phyloP scores from a whole-genome alignment of 2,888 invertebrate genomes.

The Drosophila multiciliata region DNA sequence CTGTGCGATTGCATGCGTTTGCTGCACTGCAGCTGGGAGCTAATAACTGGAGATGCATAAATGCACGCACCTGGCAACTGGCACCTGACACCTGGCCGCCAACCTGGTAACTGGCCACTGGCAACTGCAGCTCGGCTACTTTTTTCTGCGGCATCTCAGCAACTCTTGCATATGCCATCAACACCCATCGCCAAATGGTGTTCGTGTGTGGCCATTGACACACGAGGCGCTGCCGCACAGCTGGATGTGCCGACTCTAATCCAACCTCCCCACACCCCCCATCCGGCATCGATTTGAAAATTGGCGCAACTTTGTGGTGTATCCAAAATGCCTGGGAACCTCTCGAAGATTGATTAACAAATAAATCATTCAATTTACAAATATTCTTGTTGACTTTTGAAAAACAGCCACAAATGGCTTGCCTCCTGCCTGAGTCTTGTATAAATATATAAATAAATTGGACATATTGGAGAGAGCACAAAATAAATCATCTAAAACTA shows the following conservation, averaged over 20 bases:
- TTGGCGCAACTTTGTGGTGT: not conserved
- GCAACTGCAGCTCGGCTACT: constrained; percentile 18
- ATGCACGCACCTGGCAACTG: constrained; percentile 58
- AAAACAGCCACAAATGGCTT: not conserved
- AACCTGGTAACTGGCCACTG: constrained; percentile 36
- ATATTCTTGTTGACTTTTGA: not conserved
- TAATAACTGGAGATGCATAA: constrained; percentile 50
- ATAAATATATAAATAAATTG: not conserved
- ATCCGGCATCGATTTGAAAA: not conserved
- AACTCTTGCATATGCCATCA: constrained; percentile 63
- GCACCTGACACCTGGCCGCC: constrained; percentile 45
- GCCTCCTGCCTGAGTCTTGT: not conserved
- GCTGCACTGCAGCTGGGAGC: constrained; percentile 46
- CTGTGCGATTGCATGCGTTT: constrained; percentile 22
- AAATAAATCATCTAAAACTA: not conserved
- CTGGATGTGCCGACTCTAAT: constrained; percentile 47
- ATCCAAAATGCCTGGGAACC: constrained; percentile 35
- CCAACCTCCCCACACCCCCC: not conserved
- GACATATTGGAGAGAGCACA: not conserved
- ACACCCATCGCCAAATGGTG: constrained; percentile 75
- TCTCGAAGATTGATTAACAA: constrained; percentile 19
- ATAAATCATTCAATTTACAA: not conserved
- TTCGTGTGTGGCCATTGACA: constrained; percentile 80
- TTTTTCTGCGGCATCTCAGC: constrained; percentile 16
- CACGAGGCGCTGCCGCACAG: constrained; percentile 76